Percentiles rank a stretch among this genome's conserved stretches.
phyloP scores from a whole-genome alignment of 2,797 vertebrate genomes.

The Catamblyrhynchus diadema region DNA sequence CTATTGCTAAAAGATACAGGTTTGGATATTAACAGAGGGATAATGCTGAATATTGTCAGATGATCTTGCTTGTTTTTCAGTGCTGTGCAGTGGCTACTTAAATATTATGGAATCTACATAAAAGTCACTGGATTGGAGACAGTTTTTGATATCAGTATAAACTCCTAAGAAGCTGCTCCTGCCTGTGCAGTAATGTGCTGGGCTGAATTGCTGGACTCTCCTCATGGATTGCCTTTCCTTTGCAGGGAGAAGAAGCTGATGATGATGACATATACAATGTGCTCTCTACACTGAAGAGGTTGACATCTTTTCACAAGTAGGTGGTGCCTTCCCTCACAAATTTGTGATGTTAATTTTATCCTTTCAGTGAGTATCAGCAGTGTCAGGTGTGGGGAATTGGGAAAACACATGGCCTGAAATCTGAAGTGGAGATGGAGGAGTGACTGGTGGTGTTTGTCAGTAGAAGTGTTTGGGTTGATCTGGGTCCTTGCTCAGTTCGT shows the following conservation, averaged over 20 bases:
- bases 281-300: slow-evolving; percentile 92
- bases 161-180: background rate
- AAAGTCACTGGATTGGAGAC: background rate
- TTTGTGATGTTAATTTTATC: background rate
- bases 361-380: background rate
- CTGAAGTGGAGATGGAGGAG: background rate
- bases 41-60: background rate
- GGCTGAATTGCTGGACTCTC: background rate
- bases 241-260: slow-evolving; percentile 95
- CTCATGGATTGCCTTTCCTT: slow-evolving; percentile 15
- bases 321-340: slow-evolving; percentile 32
- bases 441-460: background rate
- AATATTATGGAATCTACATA: background rate
- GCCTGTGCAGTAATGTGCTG: background rate
- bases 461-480: background rate
- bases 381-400: background rate
- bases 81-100: background rate
- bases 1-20: background rate
- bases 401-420: background rate
- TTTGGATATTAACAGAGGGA: background rate
- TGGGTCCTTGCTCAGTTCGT: background rate
- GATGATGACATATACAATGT: slow-evolving; percentile 99
- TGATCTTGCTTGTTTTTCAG: background rate
- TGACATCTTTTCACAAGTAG: slow-evolving; percentile 99
- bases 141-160: background rate